Conservation (phyloP, 2,113 vertebrate genomes). For the Trachemys scripta region DNA sequence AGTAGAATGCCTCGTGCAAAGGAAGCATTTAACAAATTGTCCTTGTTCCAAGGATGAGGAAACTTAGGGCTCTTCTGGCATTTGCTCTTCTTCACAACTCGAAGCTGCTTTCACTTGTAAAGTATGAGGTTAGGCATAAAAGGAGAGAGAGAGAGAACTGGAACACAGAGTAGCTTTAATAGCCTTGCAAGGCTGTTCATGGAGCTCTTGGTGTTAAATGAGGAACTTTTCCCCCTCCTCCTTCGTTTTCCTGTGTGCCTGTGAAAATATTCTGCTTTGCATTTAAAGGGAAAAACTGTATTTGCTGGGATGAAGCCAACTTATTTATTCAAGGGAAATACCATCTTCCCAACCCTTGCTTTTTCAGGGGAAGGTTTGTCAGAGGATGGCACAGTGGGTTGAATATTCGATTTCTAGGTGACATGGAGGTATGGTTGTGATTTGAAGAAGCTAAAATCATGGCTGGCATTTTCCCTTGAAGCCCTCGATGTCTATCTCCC, state of each 20-base stretch:
- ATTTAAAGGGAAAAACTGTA: constrained; percentile 62
- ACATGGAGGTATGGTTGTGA: constrained; percentile 23
- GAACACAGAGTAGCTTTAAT: background rate
- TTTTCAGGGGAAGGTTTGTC: background rate
- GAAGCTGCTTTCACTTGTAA: constrained; percentile 63
- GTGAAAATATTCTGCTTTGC: constrained; percentile 63
- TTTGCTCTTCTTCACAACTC: constrained; percentile 54
- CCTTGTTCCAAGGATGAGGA: constrained; percentile 69
- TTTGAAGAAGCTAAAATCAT: constrained; percentile 42
- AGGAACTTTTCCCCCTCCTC: constrained; percentile 63
- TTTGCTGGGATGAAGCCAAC: constrained; percentile 50
- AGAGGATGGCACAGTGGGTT: constrained; percentile 63
- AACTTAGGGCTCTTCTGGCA: constrained; percentile 64
- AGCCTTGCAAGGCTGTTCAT: constrained; percentile 55
- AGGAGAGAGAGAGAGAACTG: background rate
- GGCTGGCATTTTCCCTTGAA: constrained; percentile 38
- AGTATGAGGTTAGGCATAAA: constrained; percentile 25
- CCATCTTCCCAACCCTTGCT: constrained; percentile 28
- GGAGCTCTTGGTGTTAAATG: constrained; percentile 62
- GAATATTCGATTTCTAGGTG: constrained; percentile 65
- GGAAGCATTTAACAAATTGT: constrained; percentile 67
- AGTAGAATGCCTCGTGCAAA: constrained; percentile 48
- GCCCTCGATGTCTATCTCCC: background rate
- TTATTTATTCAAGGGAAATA: constrained; percentile 68
- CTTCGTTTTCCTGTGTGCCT: constrained; percentile 57